Conservation (phyloP, 2,888 invertebrate species). For the Tenthredo mesomela region DNA sequence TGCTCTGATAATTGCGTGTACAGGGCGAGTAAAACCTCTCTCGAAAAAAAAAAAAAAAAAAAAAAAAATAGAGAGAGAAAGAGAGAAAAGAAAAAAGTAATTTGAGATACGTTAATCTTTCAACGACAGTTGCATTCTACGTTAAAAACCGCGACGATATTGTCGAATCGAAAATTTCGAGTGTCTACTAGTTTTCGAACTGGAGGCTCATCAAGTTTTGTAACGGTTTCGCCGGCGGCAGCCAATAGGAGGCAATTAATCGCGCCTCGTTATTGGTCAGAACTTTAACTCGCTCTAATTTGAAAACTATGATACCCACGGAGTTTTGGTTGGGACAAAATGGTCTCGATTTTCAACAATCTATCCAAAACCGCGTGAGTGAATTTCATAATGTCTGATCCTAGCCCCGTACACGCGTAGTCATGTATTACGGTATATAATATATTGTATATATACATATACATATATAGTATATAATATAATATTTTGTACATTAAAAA, state of each 20-base stretch:
- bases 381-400: background rate
- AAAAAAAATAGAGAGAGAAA: background rate
- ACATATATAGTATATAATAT: slow-evolving; percentile 56
- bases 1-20: background rate
- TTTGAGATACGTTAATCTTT: no score
- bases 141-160: background rate
- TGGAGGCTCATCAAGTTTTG: background rate
- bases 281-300: background rate
- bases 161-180: background rate
- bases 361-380: background rate
- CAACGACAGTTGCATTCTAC: background rate
- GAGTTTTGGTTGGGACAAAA: background rate
- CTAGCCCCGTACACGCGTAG: slow-evolving; percentile 1
- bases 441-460: background rate
- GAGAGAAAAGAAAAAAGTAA: no score
- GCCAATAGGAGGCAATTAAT: background rate
- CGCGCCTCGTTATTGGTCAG: background rate
- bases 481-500: slow-evolving; percentile 76
- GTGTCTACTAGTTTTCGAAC: background rate
- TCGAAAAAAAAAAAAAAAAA: no score
- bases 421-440: background rate
- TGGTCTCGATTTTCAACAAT: background rate
- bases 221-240: background rate
- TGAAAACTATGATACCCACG: background rate
- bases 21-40: background rate